Evolutionary conservation across 1,140 invertebrate genomes (phyloP).

Genomic region (Alviniconcha marisindica): DNA sequence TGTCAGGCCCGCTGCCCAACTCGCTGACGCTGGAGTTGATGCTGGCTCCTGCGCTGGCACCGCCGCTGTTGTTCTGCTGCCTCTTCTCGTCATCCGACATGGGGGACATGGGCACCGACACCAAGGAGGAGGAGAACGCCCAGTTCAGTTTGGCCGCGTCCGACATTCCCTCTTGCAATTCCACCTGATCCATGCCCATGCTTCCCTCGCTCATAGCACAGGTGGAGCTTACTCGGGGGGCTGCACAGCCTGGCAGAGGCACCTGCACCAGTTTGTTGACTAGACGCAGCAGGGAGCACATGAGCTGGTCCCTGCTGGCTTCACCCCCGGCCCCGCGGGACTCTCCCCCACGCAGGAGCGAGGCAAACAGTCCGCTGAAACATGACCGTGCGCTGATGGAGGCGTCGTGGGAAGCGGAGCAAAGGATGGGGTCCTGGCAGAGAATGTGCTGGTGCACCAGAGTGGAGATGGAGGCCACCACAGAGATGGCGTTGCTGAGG

Average conservation of each 20-base stretch:
- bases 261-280: conserved; percentile 77
- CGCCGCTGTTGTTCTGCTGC: conserved; percentile 47
- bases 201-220: conserved; percentile 18
- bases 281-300: conserved; percentile 84
- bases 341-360: conserved; percentile 81
- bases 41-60: neutral
- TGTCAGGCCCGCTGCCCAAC: neutral
- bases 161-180: conserved; percentile 56
- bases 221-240: neutral
- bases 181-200: conserved; percentile 20
- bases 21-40: neutral
- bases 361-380: conserved; percentile 82
- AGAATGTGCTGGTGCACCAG: conserved; percentile 81
- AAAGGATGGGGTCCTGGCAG: conserved; percentile 78
- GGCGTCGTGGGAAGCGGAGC: conserved; percentile 67
- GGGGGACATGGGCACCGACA: conserved; percentile 35
- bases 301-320: conserved; percentile 82
- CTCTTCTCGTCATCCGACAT: conserved; percentile 71
- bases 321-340: conserved; percentile 77
- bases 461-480: conserved; percentile 84
- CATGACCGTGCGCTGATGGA: conserved; percentile 74
- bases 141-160: conserved; percentile 63
- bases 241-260: conserved; percentile 29
- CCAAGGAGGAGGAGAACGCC: conserved; percentile 53
- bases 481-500: conserved; percentile 84